A percentile compares a stretch with the other conserved stretches of the same genome.
phyloP scores from a whole-genome alignment of 2,113 vertebrate genomes.

The Corydoras maculifer region DNA sequence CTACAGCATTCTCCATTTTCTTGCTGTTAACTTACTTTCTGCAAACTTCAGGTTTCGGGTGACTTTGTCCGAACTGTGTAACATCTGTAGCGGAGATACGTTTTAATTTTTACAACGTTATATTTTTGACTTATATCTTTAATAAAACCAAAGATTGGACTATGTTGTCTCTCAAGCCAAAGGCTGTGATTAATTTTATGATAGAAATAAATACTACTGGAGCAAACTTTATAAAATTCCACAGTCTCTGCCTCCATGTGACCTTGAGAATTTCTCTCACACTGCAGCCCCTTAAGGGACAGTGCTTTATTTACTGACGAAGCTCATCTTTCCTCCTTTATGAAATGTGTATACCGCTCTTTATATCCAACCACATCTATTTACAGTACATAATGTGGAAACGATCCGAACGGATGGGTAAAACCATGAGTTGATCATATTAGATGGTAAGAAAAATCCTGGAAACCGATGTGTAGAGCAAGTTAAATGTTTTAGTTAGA shows the following conservation, averaged over 20 bases:
- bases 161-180: no score
- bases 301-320: constrained; percentile 21
- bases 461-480: background rate
- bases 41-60: no score
- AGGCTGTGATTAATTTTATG: no score
- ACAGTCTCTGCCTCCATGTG: constrained; percentile 1
- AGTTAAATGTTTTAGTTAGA: constrained; percentile 5
- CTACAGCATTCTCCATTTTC: background rate
- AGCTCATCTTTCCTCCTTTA: constrained; percentile 11
- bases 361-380: constrained; percentile 16
- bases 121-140: background rate
- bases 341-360: constrained; percentile 12
- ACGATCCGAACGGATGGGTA: background rate
- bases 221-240: constrained; percentile 13
- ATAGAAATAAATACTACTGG: background rate
- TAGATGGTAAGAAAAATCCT: background rate
- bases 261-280: constrained; percentile 20
- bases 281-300: constrained; percentile 7
- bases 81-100: no score
- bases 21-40: background rate
- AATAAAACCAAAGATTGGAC: background rate
- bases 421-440: background rate
- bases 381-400: constrained; percentile 4
- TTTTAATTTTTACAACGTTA: no score
- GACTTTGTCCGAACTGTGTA: no score